Base-by-base conservation (phyloP, 1,140 invertebrate species). In the Metaphire vulgaris region DNA sequence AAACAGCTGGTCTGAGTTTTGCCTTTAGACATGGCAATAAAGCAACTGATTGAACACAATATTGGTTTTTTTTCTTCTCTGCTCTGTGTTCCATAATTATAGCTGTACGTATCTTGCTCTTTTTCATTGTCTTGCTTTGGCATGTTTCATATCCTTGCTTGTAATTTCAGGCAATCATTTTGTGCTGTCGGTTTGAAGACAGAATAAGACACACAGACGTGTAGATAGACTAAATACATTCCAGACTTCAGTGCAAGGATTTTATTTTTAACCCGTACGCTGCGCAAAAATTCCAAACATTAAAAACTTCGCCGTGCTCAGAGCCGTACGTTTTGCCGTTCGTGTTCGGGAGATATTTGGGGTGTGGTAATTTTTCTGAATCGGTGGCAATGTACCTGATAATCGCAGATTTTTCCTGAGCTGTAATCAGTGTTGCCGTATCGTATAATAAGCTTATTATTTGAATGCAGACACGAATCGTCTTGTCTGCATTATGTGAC, bases 381-480 rank as follows among this genome's bases (percentile, higher is more conserved):
- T n/a, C n/a, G n/a, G n/a, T 56, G 41, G 21, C 41, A 12, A 21
- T 21, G 41, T 56, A 56, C 41, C 41, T 56, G 41, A 56, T 56
- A 56, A 56, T 56, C 41, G 21, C 41, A 12, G 41, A 56, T 56
- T 56, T 56, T 56, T 56, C 21, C 41, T 56, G 41, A 56, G 41
- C 41, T 21, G 41, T 21, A 56, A 56, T 56, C 41, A 56, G 41
- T 56, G 41, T 56, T 6, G 41, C 41, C 21, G 6, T 6, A 56
- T 56, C 41, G 41, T 56, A 56, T 56, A 56, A 56, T 56, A 56
- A 56, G 41, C 41, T 56, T 56, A 56, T 56, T 56, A 56, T 6
- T 56, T 21, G 21, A 56, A 21, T 21, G 41, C 41, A 56, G 41
- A 56, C 41, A 21, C 21, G 41, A 56, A 56, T 56, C 21, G 41